Evolutionary conservation across 2,888 invertebrate genomes (phyloP), one percentile per base, ranked within the genome.

Genomic region (Lamellibrachia columna): DNA sequence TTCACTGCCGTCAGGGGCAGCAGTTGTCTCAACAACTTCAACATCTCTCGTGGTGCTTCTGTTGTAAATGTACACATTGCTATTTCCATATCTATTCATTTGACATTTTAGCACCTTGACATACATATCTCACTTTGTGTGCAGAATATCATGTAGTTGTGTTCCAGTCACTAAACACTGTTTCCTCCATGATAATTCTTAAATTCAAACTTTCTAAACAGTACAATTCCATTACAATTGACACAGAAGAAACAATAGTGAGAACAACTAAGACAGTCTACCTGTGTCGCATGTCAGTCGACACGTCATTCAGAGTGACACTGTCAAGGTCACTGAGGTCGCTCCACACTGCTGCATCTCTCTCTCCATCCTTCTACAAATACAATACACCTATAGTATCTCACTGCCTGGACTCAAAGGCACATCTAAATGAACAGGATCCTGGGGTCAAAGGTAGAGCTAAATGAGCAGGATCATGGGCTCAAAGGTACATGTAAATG

Each of bases 311-410:
- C 8, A 93, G 92, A 28, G 91, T 93, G 52, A 92, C 91, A 28
- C 91, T 91, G n/a, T 91, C 90, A 28, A 52, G 52, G 53, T 90
- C 90, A 90, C 93, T 93, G 55, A 92, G 53, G 52, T 93, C 93
- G 7, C 93, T 91, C 93, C 93, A 93, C 52, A 90, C 90, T 7
- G 22, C 92, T 15, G 52, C 9, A 11, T 75, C 91, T 22, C 92
- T 75, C 11, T 75, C 92, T 40, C 93, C 55, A 52, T 93, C 92
- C 93, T 93, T 92, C 93, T 93, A 58, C 53, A 91, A 58, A 40
- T 11, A 92, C 11, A 90, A 75, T 40, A 28, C 1, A 90, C 90
- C 15, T 40, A 15, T n/a, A n/a, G 52, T 40, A 40, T 40, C 40
- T 40, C 40, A 40, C 40, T 40, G 40, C 40, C 40, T 40, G 40